Base-by-base conservation (phyloP, 1,140 invertebrate genomes). In the Andrena cerasifolii region DNA sequence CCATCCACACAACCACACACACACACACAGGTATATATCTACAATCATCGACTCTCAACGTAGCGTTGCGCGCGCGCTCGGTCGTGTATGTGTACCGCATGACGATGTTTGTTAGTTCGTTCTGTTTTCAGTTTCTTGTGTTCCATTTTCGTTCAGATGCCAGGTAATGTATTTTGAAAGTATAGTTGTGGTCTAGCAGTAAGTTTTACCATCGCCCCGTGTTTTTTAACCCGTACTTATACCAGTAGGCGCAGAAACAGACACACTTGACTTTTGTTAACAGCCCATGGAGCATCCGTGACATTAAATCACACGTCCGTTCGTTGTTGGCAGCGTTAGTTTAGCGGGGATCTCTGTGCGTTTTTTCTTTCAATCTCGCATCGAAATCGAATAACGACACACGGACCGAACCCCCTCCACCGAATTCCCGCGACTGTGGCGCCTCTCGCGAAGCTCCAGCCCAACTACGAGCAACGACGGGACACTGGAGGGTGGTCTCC, bases 81-180 rank as follows among this genome's bases (percentile, higher is more conserved):
- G 68, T 70, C 73, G 75, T 86, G 72, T 84, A 72, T 87, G 82
- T 84, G 58, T 72, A 58, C 43, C 18, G 72, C 78, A 77, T 80
- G 61, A 66, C 53, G 53, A 75, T 65, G 73, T 81, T 75, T 36
- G 59, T 80, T 79, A 77, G 59, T 70, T 53, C 83, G 63, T 67
- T 75, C 40, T 62, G 31, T 51, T 40, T 53, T n/a, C n/a, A n/a
- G n/a, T n/a, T 43, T 54, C 24, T 47, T 82, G 77, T 59, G 31
- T 47, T 73, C 2, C 59, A n/a, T 78, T 31, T 24, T 66, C 74
- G 24, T 80, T 70, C 18, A 70, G 80, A 78, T 67, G 43, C 33
- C 80, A 83, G 82, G 82, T 83, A 83, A 83, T 70, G 82, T 83
- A 83, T 83, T 70, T 28, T 67, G 14, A 73, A 67, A 56, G 36